Evolutionary conservation across 2,888 invertebrate species (phyloP).

Genomic region (Tetragonisca angustula): DNA sequence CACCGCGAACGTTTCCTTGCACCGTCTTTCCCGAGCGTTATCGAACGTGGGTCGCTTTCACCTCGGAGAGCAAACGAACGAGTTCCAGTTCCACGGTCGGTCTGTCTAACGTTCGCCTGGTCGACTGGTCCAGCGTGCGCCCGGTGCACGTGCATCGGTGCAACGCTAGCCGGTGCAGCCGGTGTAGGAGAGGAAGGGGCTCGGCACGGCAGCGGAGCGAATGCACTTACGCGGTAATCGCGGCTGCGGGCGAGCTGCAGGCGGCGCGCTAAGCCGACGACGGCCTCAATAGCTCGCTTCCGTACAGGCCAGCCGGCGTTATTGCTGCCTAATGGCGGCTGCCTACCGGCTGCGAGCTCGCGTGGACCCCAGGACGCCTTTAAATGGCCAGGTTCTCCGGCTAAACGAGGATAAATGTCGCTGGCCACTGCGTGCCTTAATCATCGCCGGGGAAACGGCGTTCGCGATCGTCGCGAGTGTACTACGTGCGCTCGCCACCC

Average conservation of each 20-base stretch:
- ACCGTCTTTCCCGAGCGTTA: not conserved
- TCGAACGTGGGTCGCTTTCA: slow-evolving; percentile 34
- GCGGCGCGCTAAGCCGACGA: slow-evolving; percentile 71
- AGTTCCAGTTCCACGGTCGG: slow-evolving; percentile 26
- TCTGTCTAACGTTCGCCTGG: slow-evolving; percentile 9
- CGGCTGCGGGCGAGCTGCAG: slow-evolving; percentile 66
- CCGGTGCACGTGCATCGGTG: slow-evolving; percentile 47
- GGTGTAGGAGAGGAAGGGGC: not conserved
- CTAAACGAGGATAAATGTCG: slow-evolving; percentile 52
- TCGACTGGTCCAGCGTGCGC: not conserved
- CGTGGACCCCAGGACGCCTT: slow-evolving; percentile 48
- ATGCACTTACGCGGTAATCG: slow-evolving; percentile 78
- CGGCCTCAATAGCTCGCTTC: slow-evolving; percentile 76
- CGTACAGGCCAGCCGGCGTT: slow-evolving; percentile 68
- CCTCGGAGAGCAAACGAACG: slow-evolving; percentile 45
- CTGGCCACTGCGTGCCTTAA: slow-evolving; percentile 26
- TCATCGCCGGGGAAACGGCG: slow-evolving; percentile 19
- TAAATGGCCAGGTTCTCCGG: slow-evolving; percentile 50
- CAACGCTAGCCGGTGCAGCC: slow-evolving; percentile 19
- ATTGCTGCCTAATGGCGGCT: slow-evolving; percentile 68
- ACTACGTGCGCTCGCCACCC: not conserved
- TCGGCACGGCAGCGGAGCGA: slow-evolving; percentile 65
- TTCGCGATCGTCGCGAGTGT: not conserved
- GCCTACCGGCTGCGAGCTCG: slow-evolving; percentile 50
- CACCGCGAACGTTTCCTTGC: no score